Evolutionary conservation across 2,113 vertebrate species (phyloP).

Genomic region (Aegotheles bennettii): DNA sequence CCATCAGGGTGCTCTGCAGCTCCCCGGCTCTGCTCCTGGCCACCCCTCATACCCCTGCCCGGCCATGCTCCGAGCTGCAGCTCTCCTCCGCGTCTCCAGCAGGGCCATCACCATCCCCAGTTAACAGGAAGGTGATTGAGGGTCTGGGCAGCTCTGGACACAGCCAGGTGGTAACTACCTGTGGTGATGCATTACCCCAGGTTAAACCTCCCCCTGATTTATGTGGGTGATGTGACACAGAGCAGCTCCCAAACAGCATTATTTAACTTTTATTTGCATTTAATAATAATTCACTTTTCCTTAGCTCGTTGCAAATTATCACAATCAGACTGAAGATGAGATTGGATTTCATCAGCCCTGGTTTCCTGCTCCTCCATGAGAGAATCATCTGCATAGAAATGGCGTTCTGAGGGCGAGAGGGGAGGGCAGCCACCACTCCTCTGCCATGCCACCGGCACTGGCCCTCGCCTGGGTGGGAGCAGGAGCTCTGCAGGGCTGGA

Average conservation of each 20-base stretch:
- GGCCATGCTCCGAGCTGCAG: not conserved
- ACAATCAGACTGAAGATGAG: not conserved
- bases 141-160: not conserved
- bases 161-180: not conserved
- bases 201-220: not conserved
- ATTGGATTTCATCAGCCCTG: not conserved
- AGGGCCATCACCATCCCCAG: rapidly evolving
- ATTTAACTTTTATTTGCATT: conserved; percentile 24
- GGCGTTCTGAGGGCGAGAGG: not conserved
- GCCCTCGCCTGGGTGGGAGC: not conserved
- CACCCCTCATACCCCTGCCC: not conserved
- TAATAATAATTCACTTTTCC: conserved; percentile 1
- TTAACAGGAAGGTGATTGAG: rapidly evolving
- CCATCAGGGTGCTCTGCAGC: rapidly evolving
- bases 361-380: not conserved
- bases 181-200: rapidly evolving
- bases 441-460: rapidly evolving
- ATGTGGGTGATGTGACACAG: not conserved
- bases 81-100: not conserved
- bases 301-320: not conserved
- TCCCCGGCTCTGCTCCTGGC: rapidly evolving
- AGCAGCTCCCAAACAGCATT: not conserved
- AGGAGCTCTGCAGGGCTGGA: not conserved
- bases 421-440: not conserved
- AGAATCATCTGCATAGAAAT: not conserved